phyloP scores from a whole-genome alignment of 2,797 vertebrate species.

The Lemur catta region DNA sequence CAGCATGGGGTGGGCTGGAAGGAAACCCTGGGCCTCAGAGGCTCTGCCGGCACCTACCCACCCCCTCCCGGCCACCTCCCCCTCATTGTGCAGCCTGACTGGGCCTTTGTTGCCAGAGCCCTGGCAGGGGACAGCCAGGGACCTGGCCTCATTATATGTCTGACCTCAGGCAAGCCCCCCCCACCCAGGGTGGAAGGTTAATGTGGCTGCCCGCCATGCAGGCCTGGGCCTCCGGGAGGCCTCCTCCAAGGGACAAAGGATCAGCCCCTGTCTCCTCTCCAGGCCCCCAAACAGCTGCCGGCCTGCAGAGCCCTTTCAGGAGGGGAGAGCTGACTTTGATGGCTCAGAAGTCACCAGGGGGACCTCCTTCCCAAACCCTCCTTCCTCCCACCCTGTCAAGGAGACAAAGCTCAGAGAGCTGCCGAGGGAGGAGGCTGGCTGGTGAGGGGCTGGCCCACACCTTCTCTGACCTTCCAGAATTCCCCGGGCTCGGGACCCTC shows the following conservation, averaged over 20 bases:
- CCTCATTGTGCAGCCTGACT: slow-evolving; percentile 63
- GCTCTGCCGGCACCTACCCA: slow-evolving; percentile 53
- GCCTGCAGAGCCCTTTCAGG: slow-evolving; percentile 56
- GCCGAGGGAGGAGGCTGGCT: background rate
- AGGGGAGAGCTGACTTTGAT: slow-evolving; percentile 66
- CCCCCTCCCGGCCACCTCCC: slow-evolving; percentile 40
- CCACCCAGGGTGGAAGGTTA: slow-evolving; percentile 74
- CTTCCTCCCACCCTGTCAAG: slow-evolving; percentile 16
- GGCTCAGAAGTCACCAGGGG: slow-evolving; percentile 58
- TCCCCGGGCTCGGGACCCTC: background rate
- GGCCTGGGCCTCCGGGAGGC: slow-evolving; percentile 71
- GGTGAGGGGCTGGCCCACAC: background rate
- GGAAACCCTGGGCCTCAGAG: slow-evolving; percentile 61
- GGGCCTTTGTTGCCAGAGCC: slow-evolving; percentile 70
- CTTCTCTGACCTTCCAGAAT: background rate
- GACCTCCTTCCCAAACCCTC: slow-evolving; percentile 40
- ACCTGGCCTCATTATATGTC: slow-evolving; percentile 77
- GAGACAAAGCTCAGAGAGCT: slow-evolving; percentile 40
- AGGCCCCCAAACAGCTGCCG: slow-evolving; percentile 72
- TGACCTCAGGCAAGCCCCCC: slow-evolving; percentile 76
- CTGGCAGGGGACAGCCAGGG: slow-evolving; percentile 65
- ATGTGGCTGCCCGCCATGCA: slow-evolving; percentile 58
- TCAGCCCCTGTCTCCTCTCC: slow-evolving; percentile 52
- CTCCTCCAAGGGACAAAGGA: slow-evolving; percentile 74
- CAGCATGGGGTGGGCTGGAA: slow-evolving; percentile 63